Base-by-base conservation (phyloP, 2,888 invertebrate species). In the Lasioglossum pauxillum region DNA sequence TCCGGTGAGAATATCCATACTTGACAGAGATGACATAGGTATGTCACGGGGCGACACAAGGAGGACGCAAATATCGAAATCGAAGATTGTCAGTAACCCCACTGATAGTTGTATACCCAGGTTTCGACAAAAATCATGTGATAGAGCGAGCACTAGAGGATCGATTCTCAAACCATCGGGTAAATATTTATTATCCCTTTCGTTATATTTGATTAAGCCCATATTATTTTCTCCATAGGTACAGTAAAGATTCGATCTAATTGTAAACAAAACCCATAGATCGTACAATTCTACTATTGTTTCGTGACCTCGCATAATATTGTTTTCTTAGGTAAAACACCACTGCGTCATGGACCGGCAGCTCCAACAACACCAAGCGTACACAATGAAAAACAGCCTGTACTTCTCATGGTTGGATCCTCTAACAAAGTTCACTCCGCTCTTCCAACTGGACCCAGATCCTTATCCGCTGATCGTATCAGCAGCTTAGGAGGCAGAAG, bases 401-500 rank as follows among this genome's bases (percentile, higher is more conserved):
- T 2, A 5, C 2, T 73, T 57, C 84, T 91, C 7, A 75, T 87
- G 8, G 10, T 38, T n/a, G 73, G 79, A 23, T 88, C 81, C 53
- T 82, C 89, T 5, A 78, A 44, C 14, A 35, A 35, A 35, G 35
- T 35, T 35, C 35, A 35, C 35, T 35, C 35, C 35, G 35, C 35
- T 35, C 75, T 90, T n/a, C 71, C 91, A 23, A 81, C 81, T 0
- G 91, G 91, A 7, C 75, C 86, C 5, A 90, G 93, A 82, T 94
- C 95, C 23, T 92, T 94, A 5, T 94, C 94, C 1, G 93, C 92
- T 0, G 95, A 95, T 79, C 90, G 93, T 71, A 93, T 92, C 0
- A 93, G 90, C 78, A 90, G 73, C 14, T 81, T 93, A 10, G 90
- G 89, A 19, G 64, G 81, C 0, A 93, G 93, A 87, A 89, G 90